These are phyloP conservation scores for Perccottus glenii DNA, from an alignment of 2,113 vertebrate species.

Conservation along the genomic window DNA sequence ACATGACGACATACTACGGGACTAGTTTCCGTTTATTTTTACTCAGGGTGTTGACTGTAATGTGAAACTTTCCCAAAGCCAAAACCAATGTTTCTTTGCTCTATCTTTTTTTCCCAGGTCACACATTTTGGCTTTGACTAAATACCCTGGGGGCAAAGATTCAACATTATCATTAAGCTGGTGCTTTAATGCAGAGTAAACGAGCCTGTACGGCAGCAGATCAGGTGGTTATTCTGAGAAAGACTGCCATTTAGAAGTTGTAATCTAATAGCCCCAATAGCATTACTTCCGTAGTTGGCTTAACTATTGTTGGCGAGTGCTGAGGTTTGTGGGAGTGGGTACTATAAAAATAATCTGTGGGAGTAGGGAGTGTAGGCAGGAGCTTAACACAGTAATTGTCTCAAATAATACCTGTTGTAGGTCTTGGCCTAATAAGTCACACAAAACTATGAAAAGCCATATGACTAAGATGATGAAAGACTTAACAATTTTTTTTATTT, in stretches of 20 bases:
- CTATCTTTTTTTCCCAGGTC: not conserved
- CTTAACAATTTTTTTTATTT: too few species aligned
- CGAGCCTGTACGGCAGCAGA: too few species aligned
- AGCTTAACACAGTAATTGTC: not conserved
- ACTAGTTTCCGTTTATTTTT: not conserved
- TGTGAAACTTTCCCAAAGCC: not conserved
- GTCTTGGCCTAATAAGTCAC: not conserved
- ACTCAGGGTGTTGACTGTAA: constrained; percentile 17
- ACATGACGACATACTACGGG: not conserved
- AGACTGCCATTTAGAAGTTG: too few species aligned
- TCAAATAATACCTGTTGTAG: not conserved
- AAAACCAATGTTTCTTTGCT: constrained; percentile 16
- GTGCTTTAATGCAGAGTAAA: too few species aligned
- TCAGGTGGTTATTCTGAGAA: too few species aligned
- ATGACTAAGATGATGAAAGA: too few species aligned
- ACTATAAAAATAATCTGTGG: constrained; percentile 11
- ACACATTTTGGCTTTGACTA: not conserved
- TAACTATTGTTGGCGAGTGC: not conserved
- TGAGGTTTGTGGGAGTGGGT: constrained; percentile 24
- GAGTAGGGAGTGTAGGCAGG: constrained; percentile 20
- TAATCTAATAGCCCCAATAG: not conserved
- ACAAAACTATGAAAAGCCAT: not conserved
- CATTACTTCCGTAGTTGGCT: not conserved
- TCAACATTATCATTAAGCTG: too few species aligned
- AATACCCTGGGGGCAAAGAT: constrained; percentile 8